Evolutionary conservation across 2,888 invertebrate genomes (phyloP).

Genomic region (Hoplodrina blanda): DNA sequence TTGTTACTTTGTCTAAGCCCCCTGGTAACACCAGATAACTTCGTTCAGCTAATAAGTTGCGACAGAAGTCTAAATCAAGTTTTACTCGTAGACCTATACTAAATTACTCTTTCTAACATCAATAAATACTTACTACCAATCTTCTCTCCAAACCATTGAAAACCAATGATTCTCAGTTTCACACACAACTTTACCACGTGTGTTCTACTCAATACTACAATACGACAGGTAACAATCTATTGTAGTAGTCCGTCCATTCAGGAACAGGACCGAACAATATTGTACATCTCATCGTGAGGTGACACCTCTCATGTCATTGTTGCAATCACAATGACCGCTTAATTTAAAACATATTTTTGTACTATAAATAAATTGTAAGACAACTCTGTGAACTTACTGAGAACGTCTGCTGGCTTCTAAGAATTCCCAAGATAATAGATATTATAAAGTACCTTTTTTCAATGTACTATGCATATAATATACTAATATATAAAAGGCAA

Average conservation of each 20-base stretch:
- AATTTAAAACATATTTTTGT: constrained; percentile 26
- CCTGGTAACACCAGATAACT: too few species aligned
- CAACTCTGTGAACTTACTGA: constrained; percentile 12
- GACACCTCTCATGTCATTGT: constrained; percentile 41
- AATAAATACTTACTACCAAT: not conserved
- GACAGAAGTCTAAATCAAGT: too few species aligned
- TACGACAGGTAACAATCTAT: constrained; percentile 39
- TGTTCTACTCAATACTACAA: constrained; percentile 14
- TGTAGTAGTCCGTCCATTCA: constrained; percentile 42
- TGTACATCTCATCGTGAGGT: constrained; percentile 10
- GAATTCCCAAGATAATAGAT: not conserved
- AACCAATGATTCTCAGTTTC: constrained; percentile 5
- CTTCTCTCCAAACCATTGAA: not conserved
- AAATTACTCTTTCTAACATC: too few species aligned
- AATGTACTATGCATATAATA: too few species aligned
- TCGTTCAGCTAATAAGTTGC: too few species aligned
- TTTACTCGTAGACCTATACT: too few species aligned
- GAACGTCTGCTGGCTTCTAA: not conserved
- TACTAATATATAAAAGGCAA: too few species aligned
- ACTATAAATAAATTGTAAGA: constrained; percentile 10
- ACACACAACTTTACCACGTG: constrained; percentile 25
- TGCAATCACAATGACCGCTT: constrained; percentile 35
- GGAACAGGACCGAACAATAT: constrained; percentile 5
- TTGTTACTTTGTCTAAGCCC: too few species aligned
- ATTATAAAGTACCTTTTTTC: too few species aligned